These are phyloP conservation scores for Nipponacmea schrenckii DNA, from an alignment of 2,888 invertebrate genomes.

Conservation along the genomic window DNA sequence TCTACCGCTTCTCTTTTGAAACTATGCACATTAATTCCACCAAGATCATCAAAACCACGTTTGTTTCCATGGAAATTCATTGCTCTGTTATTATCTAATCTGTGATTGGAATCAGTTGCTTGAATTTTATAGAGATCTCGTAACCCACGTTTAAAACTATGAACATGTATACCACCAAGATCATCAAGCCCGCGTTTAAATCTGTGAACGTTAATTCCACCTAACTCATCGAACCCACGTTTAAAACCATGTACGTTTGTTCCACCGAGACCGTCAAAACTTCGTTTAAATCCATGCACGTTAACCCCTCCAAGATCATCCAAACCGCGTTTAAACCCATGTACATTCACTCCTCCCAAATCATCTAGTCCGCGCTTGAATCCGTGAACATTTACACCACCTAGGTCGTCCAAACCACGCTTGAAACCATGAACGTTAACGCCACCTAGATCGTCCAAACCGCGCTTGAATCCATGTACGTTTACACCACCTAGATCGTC, in stretches of 20 bases:
- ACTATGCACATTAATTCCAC: neutral
- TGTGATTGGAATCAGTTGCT: too few relatives aligned
- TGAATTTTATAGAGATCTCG: too few relatives aligned
- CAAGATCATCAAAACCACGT: neutral
- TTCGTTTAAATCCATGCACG: slow-evolving; percentile 18
- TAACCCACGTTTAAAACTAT: neutral
- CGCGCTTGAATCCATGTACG: neutral
- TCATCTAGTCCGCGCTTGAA: slow-evolving; percentile 17
- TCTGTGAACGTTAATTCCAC: neutral
- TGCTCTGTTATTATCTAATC: too few relatives aligned
- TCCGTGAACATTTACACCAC: slow-evolving; percentile 18
- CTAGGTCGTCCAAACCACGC: slow-evolving; percentile 17
- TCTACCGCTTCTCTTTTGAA: neutral
- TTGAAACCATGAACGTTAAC: neutral
- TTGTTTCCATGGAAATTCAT: neutral
- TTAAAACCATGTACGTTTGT: neutral
- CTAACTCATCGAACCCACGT: neutral
- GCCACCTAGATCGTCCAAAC: neutral
- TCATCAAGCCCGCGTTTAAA: neutral
- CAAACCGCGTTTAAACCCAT: slow-evolving; percentile 18
- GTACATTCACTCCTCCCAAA: slow-evolving; percentile 9
- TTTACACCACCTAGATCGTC: neutral
- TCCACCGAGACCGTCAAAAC: neutral
- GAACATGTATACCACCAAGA: neutral
- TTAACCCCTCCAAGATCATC: slow-evolving; percentile 19